Base-by-base conservation (phyloP, 2,113 vertebrate species). In the Nyctereutes procyonoides region DNA sequence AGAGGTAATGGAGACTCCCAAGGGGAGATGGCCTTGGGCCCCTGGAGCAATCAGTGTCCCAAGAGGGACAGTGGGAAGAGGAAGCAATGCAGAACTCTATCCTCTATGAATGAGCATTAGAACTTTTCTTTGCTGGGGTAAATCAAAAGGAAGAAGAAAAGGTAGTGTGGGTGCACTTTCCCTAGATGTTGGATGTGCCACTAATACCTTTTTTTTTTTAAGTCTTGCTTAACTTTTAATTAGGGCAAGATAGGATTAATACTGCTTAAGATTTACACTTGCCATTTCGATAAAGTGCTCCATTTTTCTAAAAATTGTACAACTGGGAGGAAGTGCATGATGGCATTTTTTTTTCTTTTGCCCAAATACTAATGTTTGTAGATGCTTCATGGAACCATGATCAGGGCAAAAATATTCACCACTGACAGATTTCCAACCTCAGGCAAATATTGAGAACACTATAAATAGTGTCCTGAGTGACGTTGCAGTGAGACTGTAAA, bases 221-320 rank as follows among this genome's bases (percentile, higher is more conserved):
- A 58, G 83, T 89, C 63, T 88, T 19, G 15, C 9, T 86, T 85
- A 48, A 74, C 16, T 96, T 93, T 96, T 96, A 95, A 92, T 56
- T 83, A 93, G 30, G 84, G 30, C 43, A 69, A 43, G 48, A 62
- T 87, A 38, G 11, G 1, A 67, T 32, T 92, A 87, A 55, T n/a
- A 62, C 16, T 32, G 82, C 63, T 55, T 48, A 94, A 84, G 35
- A 51, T 65, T n/a, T 67, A 67, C 20, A 17, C 11, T 67, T 93
- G 38, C 74, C 28, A 24, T 85, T 79, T 93, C 10, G 48, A 26
- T 53, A 73, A 80, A 93, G 14, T 35, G 13, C 14, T 62, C 67
- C 55, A 12, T 89, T 96, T 83, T 83, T 77, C 76, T 94, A 93
- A 90, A 96, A 53, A 80, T 65, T 65, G n/a, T 58, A 81, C 48